These are phyloP conservation scores for Chrysodeixis includens DNA, from an alignment of 2,888 invertebrate genomes.

Conservation along the genomic window DNA sequence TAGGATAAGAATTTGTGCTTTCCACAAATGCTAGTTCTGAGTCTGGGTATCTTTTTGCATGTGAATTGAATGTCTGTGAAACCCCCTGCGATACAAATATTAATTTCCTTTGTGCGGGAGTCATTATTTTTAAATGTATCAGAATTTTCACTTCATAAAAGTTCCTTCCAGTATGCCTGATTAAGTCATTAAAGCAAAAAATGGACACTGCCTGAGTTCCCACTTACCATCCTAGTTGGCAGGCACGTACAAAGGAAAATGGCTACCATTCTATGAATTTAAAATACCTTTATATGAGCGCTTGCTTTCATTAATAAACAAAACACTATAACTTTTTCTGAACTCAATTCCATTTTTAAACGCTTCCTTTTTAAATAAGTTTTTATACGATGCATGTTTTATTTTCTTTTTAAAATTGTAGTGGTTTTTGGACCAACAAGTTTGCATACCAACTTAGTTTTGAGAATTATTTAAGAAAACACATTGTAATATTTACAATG, in stretches of 20 bases:
- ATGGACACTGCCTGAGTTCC: conserved; percentile 11
- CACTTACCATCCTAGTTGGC: conserved; percentile 11
- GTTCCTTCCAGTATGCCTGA: background rate
- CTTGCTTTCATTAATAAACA: conserved; percentile 13
- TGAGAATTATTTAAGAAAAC: background rate
- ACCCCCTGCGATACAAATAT: no score
- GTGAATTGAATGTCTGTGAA: no score
- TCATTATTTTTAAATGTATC: background rate
- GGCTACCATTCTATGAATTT: conserved; percentile 20
- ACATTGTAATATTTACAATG: background rate
- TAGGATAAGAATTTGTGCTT: no score
- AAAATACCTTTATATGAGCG: conserved; percentile 16
- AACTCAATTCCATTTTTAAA: background rate
- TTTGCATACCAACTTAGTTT: background rate
- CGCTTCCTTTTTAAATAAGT: background rate
- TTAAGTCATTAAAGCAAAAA: conserved; percentile 21
- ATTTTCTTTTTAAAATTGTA: background rate
- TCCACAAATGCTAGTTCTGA: no score
- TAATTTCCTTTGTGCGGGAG: no score
- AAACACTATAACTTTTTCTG: background rate
- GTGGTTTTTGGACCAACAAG: background rate
- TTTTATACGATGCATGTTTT: background rate
- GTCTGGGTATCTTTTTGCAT: no score
- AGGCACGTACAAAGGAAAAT: conserved; percentile 5
- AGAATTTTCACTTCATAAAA: conserved; percentile 12